phyloP scores from a whole-genome alignment of 2,888 invertebrate species.

The Drosophila rubida region DNA sequence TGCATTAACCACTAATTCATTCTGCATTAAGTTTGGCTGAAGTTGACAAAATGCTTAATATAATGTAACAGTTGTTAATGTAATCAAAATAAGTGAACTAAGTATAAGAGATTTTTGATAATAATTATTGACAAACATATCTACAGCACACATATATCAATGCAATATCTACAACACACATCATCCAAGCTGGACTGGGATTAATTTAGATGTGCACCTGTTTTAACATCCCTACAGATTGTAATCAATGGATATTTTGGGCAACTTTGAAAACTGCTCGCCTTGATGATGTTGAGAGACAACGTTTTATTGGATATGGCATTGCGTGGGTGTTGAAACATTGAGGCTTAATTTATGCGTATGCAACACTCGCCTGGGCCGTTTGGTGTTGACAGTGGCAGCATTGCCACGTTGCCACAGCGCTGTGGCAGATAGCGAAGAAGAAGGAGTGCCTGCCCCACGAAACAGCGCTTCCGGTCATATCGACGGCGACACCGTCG shows the following conservation, averaged over 20 bases:
- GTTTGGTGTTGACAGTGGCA: constrained; percentile 27
- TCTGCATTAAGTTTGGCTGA: no score
- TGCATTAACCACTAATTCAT: no score
- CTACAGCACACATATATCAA: no score
- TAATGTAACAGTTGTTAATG: no score
- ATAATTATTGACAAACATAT: no score
- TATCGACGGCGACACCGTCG: constrained; percentile 43
- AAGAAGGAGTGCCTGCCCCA: constrained; percentile 1
- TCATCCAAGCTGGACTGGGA: no score
- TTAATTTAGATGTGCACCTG: no score
- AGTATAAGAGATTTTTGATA: no score
- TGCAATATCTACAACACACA: no score
- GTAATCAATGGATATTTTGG: not conserved
- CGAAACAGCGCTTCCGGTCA: constrained; percentile 62
- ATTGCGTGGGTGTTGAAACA: constrained; percentile 18
- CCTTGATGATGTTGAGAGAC: not conserved
- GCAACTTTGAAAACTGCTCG: constrained; percentile 15
- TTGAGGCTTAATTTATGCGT: constrained; percentile 54
- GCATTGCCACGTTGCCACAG: constrained; percentile 26
- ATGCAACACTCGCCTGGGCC: constrained; percentile 16
- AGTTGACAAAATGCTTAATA: no score
- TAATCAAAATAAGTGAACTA: no score
- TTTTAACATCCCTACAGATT: not conserved
- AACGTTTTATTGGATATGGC: constrained; percentile 9
- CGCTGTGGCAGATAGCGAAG: constrained; percentile 1